Conservation (phyloP, 2,113 vertebrate genomes). For the Neofelis nebulosa region DNA sequence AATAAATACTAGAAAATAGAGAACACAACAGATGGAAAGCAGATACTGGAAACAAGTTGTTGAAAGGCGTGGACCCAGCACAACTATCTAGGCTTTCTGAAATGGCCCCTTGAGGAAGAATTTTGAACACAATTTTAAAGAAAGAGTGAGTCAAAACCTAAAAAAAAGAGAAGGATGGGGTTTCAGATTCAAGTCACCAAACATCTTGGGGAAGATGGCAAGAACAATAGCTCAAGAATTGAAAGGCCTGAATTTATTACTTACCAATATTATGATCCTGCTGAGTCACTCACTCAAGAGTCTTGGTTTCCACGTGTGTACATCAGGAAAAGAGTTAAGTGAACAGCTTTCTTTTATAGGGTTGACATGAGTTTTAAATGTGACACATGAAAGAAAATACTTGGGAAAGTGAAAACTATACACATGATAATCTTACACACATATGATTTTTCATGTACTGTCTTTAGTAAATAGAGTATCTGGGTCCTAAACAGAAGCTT, state of each 20-base stretch:
- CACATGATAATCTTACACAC: background rate
- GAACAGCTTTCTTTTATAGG: background rate
- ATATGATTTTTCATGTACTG: background rate
- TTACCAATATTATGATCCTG: background rate
- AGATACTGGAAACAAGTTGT: background rate
- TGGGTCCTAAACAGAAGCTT: background rate
- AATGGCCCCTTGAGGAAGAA: background rate
- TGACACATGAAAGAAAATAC: background rate
- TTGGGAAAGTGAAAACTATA: background rate
- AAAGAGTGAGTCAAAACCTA: background rate
- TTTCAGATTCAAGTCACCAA: constrained; percentile 5
- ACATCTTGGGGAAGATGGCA: background rate
- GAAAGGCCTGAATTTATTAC: background rate
- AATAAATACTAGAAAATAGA: background rate
- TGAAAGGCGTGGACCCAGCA: background rate
- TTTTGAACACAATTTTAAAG: constrained; percentile 10
- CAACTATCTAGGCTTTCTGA: background rate
- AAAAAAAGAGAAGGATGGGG: background rate
- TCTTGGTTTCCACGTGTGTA: background rate
- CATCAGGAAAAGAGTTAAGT: too few species aligned
- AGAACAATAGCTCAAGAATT: background rate
- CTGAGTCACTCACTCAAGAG: background rate
- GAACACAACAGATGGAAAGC: background rate
- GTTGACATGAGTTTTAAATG: background rate
- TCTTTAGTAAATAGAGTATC: background rate